A percentile compares a stretch with the other conserved stretches of the same genome.
These are phyloP conservation scores for Chirona hameri DNA, from an alignment of 2,888 invertebrate species.

Conservation along the genomic window DNA sequence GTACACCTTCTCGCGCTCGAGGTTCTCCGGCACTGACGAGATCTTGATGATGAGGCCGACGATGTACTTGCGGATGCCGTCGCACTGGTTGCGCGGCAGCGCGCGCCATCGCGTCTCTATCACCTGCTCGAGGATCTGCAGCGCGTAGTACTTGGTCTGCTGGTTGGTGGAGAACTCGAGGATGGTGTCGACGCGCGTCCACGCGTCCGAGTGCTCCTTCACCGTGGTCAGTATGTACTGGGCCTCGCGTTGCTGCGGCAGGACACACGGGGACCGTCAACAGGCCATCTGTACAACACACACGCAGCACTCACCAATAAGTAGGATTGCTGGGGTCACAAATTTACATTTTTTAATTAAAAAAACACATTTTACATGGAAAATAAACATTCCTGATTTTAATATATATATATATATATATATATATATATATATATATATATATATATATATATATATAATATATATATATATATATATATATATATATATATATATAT, in stretches of 20 bases:
- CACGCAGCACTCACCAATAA: too few species aligned
- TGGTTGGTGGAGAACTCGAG: slow-evolving; percentile 88
- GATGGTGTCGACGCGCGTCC: slow-evolving; percentile 98
- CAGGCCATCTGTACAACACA: too few species aligned
- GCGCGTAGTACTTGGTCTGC: slow-evolving; percentile 98
- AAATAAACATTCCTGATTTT: too few species aligned
- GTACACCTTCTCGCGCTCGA: slow-evolving; percentile 93
- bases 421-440: too few species aligned
- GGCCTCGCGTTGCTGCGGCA: slow-evolving; percentile 73
- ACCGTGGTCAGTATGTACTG: slow-evolving; percentile 90
- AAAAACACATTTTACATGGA: too few species aligned
- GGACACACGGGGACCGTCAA: not conserved
- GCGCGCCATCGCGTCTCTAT: slow-evolving; percentile 99
- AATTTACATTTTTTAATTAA: too few species aligned
- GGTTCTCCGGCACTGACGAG: slow-evolving; percentile 81
- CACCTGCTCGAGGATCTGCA: slow-evolving; percentile 98
- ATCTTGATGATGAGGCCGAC: slow-evolving; percentile 98
- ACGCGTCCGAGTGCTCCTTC: slow-evolving; percentile 97
- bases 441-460: too few species aligned
- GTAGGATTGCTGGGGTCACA: too few species aligned
- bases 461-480: too few species aligned
- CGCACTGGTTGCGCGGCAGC: slow-evolving; percentile 91
- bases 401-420: too few species aligned
- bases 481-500: too few species aligned
- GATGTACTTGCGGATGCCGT: slow-evolving; percentile 98